These are phyloP conservation scores for Odontocerum albicorne DNA, from an alignment of 2,888 invertebrate species.

Conservation along the genomic window DNA sequence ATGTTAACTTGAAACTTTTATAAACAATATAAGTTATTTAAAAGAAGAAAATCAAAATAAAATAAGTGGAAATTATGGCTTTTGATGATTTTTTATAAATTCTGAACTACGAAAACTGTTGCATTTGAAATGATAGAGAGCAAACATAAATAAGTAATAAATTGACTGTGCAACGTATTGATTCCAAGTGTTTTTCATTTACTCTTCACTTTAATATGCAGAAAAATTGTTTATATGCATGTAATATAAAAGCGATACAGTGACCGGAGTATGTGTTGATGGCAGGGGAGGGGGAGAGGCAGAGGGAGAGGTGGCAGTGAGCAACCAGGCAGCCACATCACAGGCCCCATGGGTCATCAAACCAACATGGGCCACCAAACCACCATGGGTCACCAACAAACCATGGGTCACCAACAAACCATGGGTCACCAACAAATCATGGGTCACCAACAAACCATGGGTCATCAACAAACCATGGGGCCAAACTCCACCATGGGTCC, in stretches of 20 bases:
- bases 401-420: conserved; percentile 30
- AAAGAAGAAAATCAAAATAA: too few relatives aligned
- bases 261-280: conserved; percentile 24
- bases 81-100: too few relatives aligned
- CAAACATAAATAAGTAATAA: too few relatives aligned
- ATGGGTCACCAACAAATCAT: conserved; percentile 32
- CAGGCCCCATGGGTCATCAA: conserved; percentile 7
- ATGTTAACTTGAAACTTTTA: too few relatives aligned
- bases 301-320: conserved; percentile 44
- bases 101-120: too few relatives aligned
- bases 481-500: conserved; percentile 34
- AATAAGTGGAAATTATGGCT: too few relatives aligned
- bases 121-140: too few relatives aligned
- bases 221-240: background rate
- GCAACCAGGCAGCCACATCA: conserved; percentile 13
- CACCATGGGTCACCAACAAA: conserved; percentile 17
- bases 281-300: conserved; percentile 58
- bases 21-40: too few relatives aligned
- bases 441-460: conserved; percentile 29
- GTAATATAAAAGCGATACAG: conserved; percentile 18
- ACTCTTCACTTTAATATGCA: background rate
- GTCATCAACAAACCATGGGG: conserved; percentile 6
- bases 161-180: too few relatives aligned
- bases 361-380: conserved; percentile 8
- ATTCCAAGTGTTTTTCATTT: too few relatives aligned